Base-by-base conservation (phyloP, 2,888 invertebrate genomes). In the Drosophila tanythrix region DNA sequence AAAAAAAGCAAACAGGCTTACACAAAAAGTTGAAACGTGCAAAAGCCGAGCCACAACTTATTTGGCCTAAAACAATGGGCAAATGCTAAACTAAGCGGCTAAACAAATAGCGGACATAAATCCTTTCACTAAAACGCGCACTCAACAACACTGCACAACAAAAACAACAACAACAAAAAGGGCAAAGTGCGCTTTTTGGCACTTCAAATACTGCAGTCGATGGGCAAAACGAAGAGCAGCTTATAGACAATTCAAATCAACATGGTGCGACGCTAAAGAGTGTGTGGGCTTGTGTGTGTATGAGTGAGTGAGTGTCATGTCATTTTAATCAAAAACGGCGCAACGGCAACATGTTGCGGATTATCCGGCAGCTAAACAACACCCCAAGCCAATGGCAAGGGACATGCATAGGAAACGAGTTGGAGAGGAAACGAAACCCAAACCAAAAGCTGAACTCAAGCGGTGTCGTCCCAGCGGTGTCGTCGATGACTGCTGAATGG, bases 341-440 rank as follows among this genome's bases (percentile, higher is more conserved):
- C 74, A 83, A 79, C 75, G 71, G 82, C 88, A 82, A 76, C 88
- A 80, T 86, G 77, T 86, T 73, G 64, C 77, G 81, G 92, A 91
- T 92, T 84, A 92, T 92, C 91, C 90, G 75, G 70, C 85, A 87
- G 82, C 88, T 90, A 85, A 84, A 89, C 86, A 89, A 89, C 83
- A 81, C 82, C 83, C 81, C 67, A 67, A 69, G 46, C 46, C 46
- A 25, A 15, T 15, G 18, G 50, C 33, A 18, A 29, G 59, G 33
- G 43, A 50, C n/a, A 25, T 21, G 43, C 50, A 46, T 25, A 8
- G 46, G 55, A 40, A 31, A 66, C 55, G 58, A 11, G 43, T 6
- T 43, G 21, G 40, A 38, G 15, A 8, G 46, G 60, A 40, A 31
- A 61, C 48, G 61, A 13, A 65, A n/a, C 58, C 60, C 56, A 66